These are phyloP conservation scores for Sebastes flavidus DNA, from an alignment of 2,797 vertebrate species.

Conservation along the genomic window DNA sequence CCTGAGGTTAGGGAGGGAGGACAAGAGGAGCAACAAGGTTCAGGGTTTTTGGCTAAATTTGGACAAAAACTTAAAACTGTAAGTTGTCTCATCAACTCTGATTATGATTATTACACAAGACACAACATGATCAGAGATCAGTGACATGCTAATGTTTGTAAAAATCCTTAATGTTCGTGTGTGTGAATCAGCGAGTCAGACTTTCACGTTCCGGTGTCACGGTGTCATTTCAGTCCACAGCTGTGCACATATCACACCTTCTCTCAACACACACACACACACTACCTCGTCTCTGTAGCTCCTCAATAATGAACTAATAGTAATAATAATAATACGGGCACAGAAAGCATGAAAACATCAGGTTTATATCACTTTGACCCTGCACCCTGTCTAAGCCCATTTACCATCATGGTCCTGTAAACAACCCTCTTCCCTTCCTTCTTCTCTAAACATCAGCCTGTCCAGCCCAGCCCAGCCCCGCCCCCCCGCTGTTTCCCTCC, in stretches of 20 bases:
- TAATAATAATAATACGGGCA: neutral
- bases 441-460: slow-evolving; percentile 71
- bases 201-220: neutral
- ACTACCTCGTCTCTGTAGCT: neutral
- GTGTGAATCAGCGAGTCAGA: neutral
- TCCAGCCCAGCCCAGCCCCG: slow-evolving; percentile 31
- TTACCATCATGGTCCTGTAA: slow-evolving; percentile 55
- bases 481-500: slow-evolving; percentile 38
- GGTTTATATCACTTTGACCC: slow-evolving; percentile 58
- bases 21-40: neutral
- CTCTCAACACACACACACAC: neutral
- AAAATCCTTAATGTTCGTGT: neutral
- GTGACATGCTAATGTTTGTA: neutral
- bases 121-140: neutral
- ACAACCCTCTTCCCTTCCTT: slow-evolving; percentile 51
- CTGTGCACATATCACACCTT: slow-evolving; percentile 42
- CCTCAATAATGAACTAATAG: neutral
- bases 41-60: neutral
- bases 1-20: neutral
- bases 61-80: neutral
- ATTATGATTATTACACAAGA: neutral
- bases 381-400: slow-evolving; percentile 27
- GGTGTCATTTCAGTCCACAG: slow-evolving; percentile 29
- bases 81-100: neutral
- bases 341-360: slow-evolving; percentile 8